Evolutionary conservation across 2,113 vertebrate species (phyloP).

Genomic region (Anguilla japonica): DNA sequence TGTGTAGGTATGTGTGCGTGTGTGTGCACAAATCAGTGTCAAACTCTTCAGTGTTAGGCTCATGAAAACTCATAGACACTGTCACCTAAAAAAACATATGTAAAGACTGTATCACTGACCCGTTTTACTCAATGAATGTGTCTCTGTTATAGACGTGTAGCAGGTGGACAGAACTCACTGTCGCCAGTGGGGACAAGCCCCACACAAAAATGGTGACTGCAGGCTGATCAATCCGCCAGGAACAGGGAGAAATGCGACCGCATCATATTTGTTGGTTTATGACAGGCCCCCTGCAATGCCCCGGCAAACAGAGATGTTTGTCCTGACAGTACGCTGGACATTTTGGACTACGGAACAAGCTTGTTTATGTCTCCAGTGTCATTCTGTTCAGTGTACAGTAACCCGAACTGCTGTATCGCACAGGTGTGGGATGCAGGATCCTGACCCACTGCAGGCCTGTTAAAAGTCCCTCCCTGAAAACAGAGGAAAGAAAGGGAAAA

Average conservation of each 20-base stretch:
- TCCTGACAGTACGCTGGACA: neutral
- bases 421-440: neutral
- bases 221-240: neutral
- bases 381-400: neutral
- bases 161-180: neutral
- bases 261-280: neutral
- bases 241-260: neutral
- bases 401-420: neutral
- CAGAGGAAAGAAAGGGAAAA: neutral
- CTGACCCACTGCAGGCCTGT: neutral
- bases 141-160: neutral
- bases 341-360: neutral
- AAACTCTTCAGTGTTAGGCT: too few species aligned
- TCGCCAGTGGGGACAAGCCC: neutral
- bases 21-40: too few species aligned
- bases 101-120: neutral
- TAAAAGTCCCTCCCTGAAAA: neutral
- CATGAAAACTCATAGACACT: neutral
- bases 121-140: neutral
- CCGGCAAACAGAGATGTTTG: neutral
- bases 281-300: neutral
- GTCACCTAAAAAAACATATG: neutral
- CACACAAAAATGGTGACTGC: neutral
- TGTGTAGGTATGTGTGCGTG: too few species aligned
- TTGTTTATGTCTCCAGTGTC: neutral